Conservation (phyloP, 30 jellyfish, hydroid and myxozoan genomes). For the Morbakka virulenta region DNA sequence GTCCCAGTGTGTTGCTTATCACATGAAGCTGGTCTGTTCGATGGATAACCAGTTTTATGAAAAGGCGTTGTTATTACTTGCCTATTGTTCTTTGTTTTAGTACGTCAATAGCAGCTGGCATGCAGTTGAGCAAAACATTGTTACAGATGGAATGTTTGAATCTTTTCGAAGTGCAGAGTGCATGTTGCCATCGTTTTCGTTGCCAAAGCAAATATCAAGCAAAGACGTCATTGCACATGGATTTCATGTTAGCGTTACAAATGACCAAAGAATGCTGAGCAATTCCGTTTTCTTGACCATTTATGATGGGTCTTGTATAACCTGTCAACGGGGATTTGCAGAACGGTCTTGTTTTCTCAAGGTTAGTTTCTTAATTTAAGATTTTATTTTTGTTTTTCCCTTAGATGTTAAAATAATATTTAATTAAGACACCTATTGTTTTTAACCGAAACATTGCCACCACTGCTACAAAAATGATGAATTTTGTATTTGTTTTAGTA, state of each 20-base stretch:
- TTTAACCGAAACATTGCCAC: too few species aligned
- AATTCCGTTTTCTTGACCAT: constrained; percentile 45
- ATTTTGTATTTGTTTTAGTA: too few species aligned
- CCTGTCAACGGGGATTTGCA: constrained; percentile 21
- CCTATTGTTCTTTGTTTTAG: constrained; percentile 1
- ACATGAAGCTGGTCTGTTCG: too few species aligned
- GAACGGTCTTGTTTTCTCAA: neutral
- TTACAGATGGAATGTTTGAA: constrained; percentile 67
- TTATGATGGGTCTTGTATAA: constrained; percentile 57
- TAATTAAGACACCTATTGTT: too few species aligned
- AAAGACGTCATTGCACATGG: constrained; percentile 51
- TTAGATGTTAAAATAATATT: too few species aligned
- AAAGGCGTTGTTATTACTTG: too few species aligned
- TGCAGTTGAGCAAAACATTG: constrained; percentile 29
- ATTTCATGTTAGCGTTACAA: constrained; percentile 61
- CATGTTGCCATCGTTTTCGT: constrained; percentile 32
- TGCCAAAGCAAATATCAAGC: constrained; percentile 23
- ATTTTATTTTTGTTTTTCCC: neutral
- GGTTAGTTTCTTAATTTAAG: neutral
- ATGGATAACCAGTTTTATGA: too few species aligned
- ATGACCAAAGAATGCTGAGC: constrained; percentile 57
- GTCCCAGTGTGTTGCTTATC: too few species aligned
- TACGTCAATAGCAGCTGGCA: constrained; percentile 55
- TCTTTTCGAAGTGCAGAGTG: constrained; percentile 61
- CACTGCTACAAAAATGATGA: too few species aligned